Percentiles rank a stretch among this genome's conserved stretches.
These are phyloP conservation scores for Acromyrmex charruanus DNA, from an alignment of 1,140 invertebrate species.

Conservation along the genomic window DNA sequence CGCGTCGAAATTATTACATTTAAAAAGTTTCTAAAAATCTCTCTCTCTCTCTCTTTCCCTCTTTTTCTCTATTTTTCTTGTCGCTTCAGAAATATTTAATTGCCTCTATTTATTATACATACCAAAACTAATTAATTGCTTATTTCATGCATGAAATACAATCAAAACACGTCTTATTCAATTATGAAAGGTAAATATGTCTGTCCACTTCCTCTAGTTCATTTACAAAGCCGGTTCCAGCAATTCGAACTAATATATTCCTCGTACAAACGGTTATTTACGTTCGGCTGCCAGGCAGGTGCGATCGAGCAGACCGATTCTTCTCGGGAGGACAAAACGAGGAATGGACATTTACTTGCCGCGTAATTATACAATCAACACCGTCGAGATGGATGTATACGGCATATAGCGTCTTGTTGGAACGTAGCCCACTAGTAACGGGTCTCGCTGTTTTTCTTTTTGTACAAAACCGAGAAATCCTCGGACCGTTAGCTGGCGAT, in stretches of 20 bases:
- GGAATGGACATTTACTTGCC: conserved; percentile 16
- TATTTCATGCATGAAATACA: not conserved
- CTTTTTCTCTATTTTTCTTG: not conserved
- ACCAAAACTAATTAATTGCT: not conserved
- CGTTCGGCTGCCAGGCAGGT: not conserved
- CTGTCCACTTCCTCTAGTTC: conserved; percentile 51
- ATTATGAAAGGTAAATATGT: conserved; percentile 56
- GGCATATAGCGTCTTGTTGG: conserved; percentile 67
- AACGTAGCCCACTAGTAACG: conserved; percentile 81
- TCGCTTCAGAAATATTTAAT: not conserved
- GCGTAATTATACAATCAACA: conserved; percentile 71
- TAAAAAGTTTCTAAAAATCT: not conserved
- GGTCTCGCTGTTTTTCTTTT: conserved; percentile 79
- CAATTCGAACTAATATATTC: conserved; percentile 5
- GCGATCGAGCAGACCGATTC: conserved; percentile 17
- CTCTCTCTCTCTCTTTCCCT: not conserved
- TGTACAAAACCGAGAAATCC: conserved; percentile 80
- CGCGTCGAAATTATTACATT: not conserved
- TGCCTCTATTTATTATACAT: not conserved
- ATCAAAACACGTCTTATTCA: not conserved
- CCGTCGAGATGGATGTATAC: conserved; percentile 32
- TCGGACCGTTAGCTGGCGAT: conserved; percentile 80
- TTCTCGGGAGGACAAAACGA: conserved; percentile 11
- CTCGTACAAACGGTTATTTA: conserved; percentile 50
- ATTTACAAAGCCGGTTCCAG: conserved; percentile 67